Evolutionary conservation across 1,140 invertebrate species (phyloP).

Genomic region (Cyphomyrmex costatus): DNA sequence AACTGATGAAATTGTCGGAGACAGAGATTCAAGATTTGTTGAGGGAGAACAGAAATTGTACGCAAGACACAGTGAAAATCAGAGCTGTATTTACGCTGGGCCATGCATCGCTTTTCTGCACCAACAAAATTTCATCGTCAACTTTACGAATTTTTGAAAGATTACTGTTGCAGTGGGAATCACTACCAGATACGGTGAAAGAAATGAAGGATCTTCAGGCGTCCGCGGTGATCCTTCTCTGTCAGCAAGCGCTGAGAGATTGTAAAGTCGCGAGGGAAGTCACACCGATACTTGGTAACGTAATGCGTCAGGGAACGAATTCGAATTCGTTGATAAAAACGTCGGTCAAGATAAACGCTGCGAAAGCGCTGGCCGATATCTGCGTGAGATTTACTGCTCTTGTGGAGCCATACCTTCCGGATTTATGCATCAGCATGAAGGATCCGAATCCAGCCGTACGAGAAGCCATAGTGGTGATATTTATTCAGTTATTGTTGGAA

Average conservation of each 20-base stretch:
- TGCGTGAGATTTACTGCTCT: constrained; percentile 89
- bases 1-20: constrained; percentile 80
- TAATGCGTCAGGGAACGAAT: constrained; percentile 76
- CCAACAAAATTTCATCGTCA: constrained; percentile 72
- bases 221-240: constrained; percentile 79
- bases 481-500: constrained; percentile 89
- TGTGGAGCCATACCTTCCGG: constrained; percentile 88
- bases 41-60: constrained; percentile 63
- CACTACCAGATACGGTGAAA: constrained; percentile 70
- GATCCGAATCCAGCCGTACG: constrained; percentile 87
- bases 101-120: constrained; percentile 81
- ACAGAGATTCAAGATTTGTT: constrained; percentile 77
- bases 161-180: constrained; percentile 81
- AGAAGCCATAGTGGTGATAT: constrained; percentile 88
- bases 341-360: constrained; percentile 88
- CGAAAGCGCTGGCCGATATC: constrained; percentile 89
- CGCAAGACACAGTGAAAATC: constrained; percentile 69
- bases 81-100: constrained; percentile 84
- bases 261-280: constrained; percentile 82
- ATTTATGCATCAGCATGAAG: constrained; percentile 89
- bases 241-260: constrained; percentile 82
- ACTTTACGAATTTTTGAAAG: constrained; percentile 80
- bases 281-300: constrained; percentile 81
- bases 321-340: constrained; percentile 80
- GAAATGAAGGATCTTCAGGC: constrained; percentile 77